Conservation (phyloP, 2,113 vertebrate species). For the Mustelus asterias region DNA sequence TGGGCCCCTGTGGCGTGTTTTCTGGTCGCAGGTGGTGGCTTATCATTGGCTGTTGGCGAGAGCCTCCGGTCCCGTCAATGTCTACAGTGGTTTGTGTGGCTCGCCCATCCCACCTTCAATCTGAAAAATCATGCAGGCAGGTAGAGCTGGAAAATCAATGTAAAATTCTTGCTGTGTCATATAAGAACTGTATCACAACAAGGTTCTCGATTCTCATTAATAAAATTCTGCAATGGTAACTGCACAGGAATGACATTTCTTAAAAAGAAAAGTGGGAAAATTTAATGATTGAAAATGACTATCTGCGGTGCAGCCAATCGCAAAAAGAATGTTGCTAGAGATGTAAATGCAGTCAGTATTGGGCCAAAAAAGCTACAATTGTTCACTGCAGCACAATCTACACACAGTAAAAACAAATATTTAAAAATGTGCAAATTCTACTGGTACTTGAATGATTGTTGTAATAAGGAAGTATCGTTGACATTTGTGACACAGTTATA, state of each 20-base stretch:
- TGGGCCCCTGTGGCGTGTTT: too few species aligned
- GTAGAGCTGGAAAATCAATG: too few species aligned
- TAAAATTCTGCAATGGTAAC: conserved; percentile 14
- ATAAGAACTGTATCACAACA: neutral
- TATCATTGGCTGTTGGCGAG: too few species aligned
- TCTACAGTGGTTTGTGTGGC: too few species aligned
- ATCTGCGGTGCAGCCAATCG: neutral
- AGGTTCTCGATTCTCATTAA: neutral
- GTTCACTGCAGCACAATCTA: neutral
- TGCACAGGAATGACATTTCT: neutral
- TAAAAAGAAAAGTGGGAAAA: neutral
- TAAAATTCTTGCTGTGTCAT: neutral
- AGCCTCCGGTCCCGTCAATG: too few species aligned
- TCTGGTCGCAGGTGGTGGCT: too few species aligned
- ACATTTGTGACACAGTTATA: conserved; percentile 9
- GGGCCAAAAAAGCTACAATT: neutral
- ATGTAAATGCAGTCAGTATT: neutral
- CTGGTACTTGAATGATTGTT: conserved; percentile 13
- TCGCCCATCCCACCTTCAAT: too few species aligned
- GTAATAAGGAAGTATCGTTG: neutral
- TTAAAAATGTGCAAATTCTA: neutral
- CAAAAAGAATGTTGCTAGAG: neutral
- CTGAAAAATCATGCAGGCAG: too few species aligned
- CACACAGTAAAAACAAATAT: neutral
- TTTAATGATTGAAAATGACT: conserved; percentile 1